These are phyloP conservation scores for Diadema setosum DNA, from an alignment of 35 echinoderm and acorn worm genomes.

Conservation along the genomic window DNA sequence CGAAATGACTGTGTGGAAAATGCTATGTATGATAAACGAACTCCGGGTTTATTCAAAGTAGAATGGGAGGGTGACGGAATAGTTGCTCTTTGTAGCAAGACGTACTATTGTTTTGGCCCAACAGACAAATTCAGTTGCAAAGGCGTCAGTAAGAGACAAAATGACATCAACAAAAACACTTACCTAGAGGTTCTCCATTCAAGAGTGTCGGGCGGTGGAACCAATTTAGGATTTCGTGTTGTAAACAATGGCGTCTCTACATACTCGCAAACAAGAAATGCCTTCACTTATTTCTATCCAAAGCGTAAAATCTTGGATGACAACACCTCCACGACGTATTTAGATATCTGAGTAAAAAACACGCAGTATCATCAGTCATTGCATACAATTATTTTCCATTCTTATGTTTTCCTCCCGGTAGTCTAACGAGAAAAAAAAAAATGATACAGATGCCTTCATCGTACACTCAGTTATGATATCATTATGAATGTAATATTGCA, in stretches of 20 bases:
- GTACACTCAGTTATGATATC: too few relatives aligned
- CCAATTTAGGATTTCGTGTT: not conserved
- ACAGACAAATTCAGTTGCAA: constrained; percentile 36
- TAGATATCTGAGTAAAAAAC: not conserved
- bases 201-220: not conserved
- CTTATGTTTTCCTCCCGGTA: too few relatives aligned
- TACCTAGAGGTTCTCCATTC: constrained; percentile 17
- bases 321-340: not conserved
- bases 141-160: constrained; percentile 12
- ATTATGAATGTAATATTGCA: too few relatives aligned
- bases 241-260: not conserved
- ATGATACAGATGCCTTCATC: too few relatives aligned
- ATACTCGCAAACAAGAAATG: not conserved
- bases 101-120: constrained; percentile 48
- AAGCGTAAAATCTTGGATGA: not conserved
- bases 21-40: constrained; percentile 46
- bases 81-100: constrained; percentile 53
- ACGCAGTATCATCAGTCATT: too few relatives aligned
- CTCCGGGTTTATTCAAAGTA: constrained; percentile 58
- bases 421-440: too few relatives aligned
- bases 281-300: not conserved
- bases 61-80: constrained; percentile 77
- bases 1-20: constrained; percentile 13
- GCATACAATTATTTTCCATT: too few relatives aligned
- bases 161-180: constrained; percentile 1